A percentile compares a stretch with the other conserved stretches of the same genome.
Evolutionary conservation across 2,113 vertebrate genomes (phyloP).

Genomic region (Eptesicus fuscus): DNA sequence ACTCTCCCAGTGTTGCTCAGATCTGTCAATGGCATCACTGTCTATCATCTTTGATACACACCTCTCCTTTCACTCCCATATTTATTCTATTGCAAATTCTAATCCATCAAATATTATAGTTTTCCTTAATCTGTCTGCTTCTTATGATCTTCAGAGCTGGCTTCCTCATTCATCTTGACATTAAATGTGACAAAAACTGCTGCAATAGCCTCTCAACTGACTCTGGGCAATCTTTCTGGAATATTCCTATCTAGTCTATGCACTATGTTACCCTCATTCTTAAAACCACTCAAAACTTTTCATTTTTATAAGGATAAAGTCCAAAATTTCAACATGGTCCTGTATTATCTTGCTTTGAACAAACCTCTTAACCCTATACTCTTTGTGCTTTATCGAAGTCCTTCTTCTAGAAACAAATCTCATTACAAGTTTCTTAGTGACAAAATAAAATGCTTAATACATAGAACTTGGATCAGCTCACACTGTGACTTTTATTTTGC

Average conservation of each 20-base stretch:
- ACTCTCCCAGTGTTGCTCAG: not conserved
- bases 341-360: not conserved
- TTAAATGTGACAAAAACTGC: not conserved
- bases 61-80: not conserved
- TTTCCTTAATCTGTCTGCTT: not conserved
- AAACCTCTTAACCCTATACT: not conserved
- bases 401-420: not conserved
- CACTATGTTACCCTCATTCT: not conserved
- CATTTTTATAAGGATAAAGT: not conserved
- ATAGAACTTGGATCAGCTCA: not conserved
- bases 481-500: slow-evolving; percentile 9
- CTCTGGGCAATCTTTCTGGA: not conserved
- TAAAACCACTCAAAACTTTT: not conserved
- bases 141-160: not conserved
- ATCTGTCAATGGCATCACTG: not conserved
- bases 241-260: not conserved
- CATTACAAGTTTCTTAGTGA: not conserved
- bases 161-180: not conserved
- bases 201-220: not conserved
- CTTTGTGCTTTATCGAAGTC: not conserved
- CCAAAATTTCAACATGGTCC: not conserved
- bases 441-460: slow-evolving; percentile 12
- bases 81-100: not conserved
- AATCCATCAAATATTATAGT: not conserved
- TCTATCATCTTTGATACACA: not conserved